Evolutionary conservation across 2,888 invertebrate species (phyloP).

Genomic region (Eulithis prunata): DNA sequence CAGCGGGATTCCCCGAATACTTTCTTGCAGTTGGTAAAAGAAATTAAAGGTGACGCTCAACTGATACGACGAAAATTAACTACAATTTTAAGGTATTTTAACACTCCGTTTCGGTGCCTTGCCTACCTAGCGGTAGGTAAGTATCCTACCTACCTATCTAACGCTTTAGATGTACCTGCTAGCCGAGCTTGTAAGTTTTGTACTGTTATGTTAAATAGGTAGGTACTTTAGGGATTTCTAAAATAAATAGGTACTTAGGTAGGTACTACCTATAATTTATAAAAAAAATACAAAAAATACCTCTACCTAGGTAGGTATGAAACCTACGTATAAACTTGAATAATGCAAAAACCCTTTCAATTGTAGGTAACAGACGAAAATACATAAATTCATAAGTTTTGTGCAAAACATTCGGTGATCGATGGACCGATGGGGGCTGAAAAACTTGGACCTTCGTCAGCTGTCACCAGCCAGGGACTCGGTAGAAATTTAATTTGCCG

Average conservation of each 20-base stretch:
- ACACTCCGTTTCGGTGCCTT: too few species aligned
- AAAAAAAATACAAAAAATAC: too few species aligned
- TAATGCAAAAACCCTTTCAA: conserved; percentile 13
- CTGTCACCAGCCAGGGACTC: conserved; percentile 64
- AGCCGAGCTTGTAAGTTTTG: too few species aligned
- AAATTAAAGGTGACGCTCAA: conserved; percentile 1
- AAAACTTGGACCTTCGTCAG: conserved; percentile 69
- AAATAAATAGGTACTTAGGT: too few species aligned
- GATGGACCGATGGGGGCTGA: conserved; percentile 47
- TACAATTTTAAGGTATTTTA: too few species aligned
- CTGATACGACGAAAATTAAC: neutral
- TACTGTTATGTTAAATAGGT: too few species aligned
- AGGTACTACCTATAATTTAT: too few species aligned
- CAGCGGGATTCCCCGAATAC: conserved; percentile 41
- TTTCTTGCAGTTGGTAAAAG: conserved; percentile 11
- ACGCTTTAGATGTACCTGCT: neutral
- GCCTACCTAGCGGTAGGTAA: neutral
- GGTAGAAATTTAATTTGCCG: conserved; percentile 74
- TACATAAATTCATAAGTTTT: conserved; percentile 43
- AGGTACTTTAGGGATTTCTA: too few species aligned
- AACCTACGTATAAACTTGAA: neutral
- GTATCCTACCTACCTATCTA: neutral
- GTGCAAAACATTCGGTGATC: conserved; percentile 43
- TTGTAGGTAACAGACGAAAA: conserved; percentile 29
- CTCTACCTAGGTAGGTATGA: neutral